phyloP scores from a whole-genome alignment of 2,113 vertebrate genomes.

The Eonycteris spelaea region DNA sequence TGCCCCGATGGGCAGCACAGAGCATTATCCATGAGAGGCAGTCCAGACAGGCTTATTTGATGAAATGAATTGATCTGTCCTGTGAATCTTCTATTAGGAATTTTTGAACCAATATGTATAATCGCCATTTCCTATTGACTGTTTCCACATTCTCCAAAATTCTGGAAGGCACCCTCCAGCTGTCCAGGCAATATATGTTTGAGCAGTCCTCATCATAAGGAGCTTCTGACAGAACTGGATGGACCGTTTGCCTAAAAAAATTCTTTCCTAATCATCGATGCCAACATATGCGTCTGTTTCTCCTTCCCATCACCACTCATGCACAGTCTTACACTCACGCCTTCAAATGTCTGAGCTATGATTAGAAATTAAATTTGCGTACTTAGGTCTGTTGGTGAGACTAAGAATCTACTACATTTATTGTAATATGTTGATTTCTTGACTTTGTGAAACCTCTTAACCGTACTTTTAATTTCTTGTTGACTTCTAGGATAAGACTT shows the following conservation, averaged over 20 bases:
- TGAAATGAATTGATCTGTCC: slow-evolving; percentile 3
- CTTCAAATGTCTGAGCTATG: slow-evolving; percentile 20
- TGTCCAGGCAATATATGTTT: slow-evolving; percentile 6
- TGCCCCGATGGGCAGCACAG: neutral
- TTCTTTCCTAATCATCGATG: neutral
- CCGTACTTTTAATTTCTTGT: neutral
- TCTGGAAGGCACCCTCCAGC: neutral
- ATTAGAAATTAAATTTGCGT: slow-evolving; percentile 14
- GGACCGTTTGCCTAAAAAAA: neutral
- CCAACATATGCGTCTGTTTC: neutral
- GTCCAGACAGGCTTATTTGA: neutral
- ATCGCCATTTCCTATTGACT: slow-evolving; percentile 30
- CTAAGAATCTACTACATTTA: neutral
- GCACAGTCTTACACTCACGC: neutral
- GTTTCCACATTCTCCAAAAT: neutral
- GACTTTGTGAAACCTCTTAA: slow-evolving; percentile 12
- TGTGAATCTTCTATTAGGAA: neutral
- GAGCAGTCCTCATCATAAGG: slow-evolving; percentile 38
- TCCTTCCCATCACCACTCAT: neutral
- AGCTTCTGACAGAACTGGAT: neutral
- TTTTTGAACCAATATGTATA: slow-evolving; percentile 37
- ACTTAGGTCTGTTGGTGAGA: neutral
- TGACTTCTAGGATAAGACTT: neutral
- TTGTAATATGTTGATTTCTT: neutral
- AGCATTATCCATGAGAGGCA: neutral